phyloP scores from a whole-genome alignment of 2,888 invertebrate species.

The Ligdia adustata region DNA sequence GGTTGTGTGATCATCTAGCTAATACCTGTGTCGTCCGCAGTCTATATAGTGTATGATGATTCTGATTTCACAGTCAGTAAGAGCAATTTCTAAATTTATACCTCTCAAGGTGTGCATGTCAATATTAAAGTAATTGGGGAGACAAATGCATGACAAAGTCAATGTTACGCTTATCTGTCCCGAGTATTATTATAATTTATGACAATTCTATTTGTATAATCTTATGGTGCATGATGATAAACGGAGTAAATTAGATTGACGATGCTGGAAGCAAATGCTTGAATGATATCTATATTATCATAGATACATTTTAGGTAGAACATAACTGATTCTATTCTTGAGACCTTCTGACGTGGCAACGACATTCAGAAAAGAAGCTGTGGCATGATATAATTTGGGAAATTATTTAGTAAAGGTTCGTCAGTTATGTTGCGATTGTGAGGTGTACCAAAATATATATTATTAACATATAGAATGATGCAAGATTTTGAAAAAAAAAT shows the following conservation, averaged over 20 bases:
- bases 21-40: no score
- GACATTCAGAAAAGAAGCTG: not conserved
- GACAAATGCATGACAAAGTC: constrained; percentile 57
- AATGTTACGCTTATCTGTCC: constrained; percentile 55
- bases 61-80: no score
- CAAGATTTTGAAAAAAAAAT: no score
- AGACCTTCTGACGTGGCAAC: not conserved
- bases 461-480: no score
- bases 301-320: no score
- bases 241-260: constrained; percentile 27
- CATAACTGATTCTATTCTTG: no score
- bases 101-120: constrained; percentile 29
- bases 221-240: constrained; percentile 53
- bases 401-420: not conserved
- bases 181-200: constrained; percentile 46
- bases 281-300: no score
- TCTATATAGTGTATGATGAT: no score
- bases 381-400: constrained; percentile 1
- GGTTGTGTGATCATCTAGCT: no score
- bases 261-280: constrained; percentile 7
- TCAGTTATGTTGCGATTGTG: not conserved
- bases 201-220: constrained; percentile 46
- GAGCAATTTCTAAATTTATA: constrained; percentile 14
- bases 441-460: no score
- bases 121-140: constrained; percentile 34